Conservation (phyloP, 2,113 vertebrate genomes). For the Heptranchias perlo region DNA sequence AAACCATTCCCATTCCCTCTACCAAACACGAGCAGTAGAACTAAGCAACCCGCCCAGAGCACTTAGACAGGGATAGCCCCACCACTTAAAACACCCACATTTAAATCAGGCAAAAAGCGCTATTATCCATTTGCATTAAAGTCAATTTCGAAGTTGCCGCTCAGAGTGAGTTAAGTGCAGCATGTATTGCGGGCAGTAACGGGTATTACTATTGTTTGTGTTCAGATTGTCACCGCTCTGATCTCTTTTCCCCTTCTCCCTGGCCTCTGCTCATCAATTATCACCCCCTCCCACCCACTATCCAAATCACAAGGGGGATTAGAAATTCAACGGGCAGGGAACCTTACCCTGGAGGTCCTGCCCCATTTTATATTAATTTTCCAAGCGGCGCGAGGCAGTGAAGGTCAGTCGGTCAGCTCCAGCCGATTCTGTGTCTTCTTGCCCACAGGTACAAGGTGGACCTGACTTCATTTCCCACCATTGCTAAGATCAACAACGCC, state of each 20-base stretch:
- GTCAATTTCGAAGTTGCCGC: not conserved
- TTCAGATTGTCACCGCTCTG: too few species aligned
- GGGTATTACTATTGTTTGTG: not conserved
- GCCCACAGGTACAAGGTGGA: constrained; percentile 79
- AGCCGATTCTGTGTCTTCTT: not conserved
- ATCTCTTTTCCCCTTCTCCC: not conserved
- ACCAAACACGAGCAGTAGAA: not conserved
- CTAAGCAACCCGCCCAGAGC: not conserved
- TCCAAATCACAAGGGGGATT: not conserved
- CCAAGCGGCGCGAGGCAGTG: not conserved
- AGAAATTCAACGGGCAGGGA: not conserved
- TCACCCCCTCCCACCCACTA: not conserved
- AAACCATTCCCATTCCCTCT: not conserved
- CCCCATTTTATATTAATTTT: not conserved
- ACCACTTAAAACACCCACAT: not conserved
- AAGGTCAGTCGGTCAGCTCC: not conserved
- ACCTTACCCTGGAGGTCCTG: not conserved
- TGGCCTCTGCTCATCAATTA: not conserved
- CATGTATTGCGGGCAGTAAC: not conserved
- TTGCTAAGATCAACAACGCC: constrained; percentile 72
- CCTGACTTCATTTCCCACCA: constrained; percentile 70
- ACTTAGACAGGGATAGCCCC: too few species aligned
- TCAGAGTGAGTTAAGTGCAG: not conserved
- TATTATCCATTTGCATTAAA: not conserved
- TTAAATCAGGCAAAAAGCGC: not conserved